Conservation (phyloP, 2,888 invertebrate genomes). For the Sisyra nigra region DNA sequence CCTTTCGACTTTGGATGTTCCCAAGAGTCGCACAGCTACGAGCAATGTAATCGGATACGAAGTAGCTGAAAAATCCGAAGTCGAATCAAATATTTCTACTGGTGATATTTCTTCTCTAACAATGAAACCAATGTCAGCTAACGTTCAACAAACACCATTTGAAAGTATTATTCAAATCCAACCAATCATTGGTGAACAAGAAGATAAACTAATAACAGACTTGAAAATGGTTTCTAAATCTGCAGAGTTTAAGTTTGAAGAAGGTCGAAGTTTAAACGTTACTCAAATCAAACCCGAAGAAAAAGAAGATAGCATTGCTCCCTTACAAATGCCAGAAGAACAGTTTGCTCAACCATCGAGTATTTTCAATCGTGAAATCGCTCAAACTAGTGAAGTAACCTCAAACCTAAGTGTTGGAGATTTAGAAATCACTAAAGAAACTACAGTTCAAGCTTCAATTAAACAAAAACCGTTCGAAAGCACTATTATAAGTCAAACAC, state of each 20-base stretch:
- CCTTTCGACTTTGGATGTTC: conserved; percentile 16
- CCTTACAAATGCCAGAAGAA: conserved; percentile 20
- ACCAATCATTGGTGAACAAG: conserved; percentile 22
- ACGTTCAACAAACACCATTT: conserved; percentile 19
- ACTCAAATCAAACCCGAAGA: conserved; percentile 34
- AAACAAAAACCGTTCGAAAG: conserved; percentile 10
- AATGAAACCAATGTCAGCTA: conserved; percentile 16
- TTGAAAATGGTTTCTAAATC: conserved; percentile 21
- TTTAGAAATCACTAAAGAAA: conserved; percentile 10
- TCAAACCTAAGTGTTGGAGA: conserved; percentile 14
- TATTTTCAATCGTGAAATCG: conserved; percentile 27
- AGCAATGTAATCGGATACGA: conserved; percentile 24
- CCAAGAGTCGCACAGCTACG: conserved; percentile 22
- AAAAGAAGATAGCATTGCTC: conserved; percentile 25
- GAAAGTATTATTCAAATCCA: conserved; percentile 21
- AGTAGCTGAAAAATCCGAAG: conserved; percentile 24
- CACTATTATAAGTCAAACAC: neutral
- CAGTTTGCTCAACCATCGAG: conserved; percentile 22
- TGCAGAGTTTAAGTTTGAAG: conserved; percentile 26
- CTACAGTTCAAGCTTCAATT: conserved; percentile 11
- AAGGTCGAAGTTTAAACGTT: conserved; percentile 27
- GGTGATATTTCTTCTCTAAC: conserved; percentile 11
- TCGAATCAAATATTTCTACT: conserved; percentile 11
- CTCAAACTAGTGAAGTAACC: conserved; percentile 25
- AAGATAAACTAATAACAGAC: conserved; percentile 15